Conservation (phyloP, 2,113 vertebrate species). For the Alaudala cheleensis region DNA sequence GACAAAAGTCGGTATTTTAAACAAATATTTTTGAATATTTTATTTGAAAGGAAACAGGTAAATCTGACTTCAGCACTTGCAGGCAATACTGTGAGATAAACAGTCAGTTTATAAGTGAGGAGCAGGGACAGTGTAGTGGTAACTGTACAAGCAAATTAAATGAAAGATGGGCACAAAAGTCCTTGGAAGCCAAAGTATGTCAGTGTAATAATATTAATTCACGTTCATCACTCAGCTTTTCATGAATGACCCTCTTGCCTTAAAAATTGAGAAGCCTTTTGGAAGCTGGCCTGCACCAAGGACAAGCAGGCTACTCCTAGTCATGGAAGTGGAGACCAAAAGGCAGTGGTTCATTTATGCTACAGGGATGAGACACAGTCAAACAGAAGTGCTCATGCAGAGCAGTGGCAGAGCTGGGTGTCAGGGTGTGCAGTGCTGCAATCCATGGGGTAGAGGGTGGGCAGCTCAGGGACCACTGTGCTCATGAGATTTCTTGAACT, state of each 20-base stretch:
- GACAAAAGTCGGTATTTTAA: conserved; percentile 39
- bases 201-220: conserved; percentile 6
- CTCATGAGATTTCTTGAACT: background rate
- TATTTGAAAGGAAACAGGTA: background rate
- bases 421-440: fast-evolving
- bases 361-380: background rate
- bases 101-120: background rate
- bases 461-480: background rate
- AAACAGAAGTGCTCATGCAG: background rate
- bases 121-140: background rate
- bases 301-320: background rate
- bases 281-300: background rate
- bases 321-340: background rate
- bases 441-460: fast-evolving
- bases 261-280: background rate
- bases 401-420: background rate
- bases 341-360: background rate
- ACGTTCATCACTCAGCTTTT: conserved; percentile 4
- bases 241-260: background rate
- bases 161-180: background rate
- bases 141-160: background rate
- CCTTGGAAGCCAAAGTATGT: background rate
- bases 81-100: background rate
- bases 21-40: conserved; percentile 47
- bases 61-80: background rate